Conservation (phyloP, 2,888 invertebrate species). For the Agriopis aurantiaria region DNA sequence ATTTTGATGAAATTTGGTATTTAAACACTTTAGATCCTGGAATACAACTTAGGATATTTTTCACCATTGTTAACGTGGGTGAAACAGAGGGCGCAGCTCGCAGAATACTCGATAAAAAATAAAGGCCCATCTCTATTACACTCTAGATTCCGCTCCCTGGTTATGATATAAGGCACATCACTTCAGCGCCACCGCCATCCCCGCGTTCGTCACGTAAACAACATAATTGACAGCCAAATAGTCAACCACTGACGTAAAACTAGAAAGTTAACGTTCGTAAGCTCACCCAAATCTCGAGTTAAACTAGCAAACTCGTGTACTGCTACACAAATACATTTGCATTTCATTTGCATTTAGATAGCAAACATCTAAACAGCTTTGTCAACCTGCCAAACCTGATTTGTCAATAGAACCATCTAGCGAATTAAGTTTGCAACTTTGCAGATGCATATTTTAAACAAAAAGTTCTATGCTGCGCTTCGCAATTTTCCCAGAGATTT, state of each 20-base stretch:
- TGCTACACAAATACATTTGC: slow-evolving; percentile 32
- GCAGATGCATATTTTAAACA: slow-evolving; percentile 18
- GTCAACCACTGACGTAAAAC: neutral
- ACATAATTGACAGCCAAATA: neutral
- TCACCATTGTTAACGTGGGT: too few relatives aligned
- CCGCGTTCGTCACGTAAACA: neutral
- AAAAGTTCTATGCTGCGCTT: neutral
- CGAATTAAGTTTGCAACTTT: slow-evolving; percentile 17
- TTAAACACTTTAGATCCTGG: too few relatives aligned
- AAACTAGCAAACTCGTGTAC: slow-evolving; percentile 33
- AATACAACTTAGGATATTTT: too few relatives aligned
- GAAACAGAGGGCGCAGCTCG: too few relatives aligned
- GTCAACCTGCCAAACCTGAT: slow-evolving; percentile 34
- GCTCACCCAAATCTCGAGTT: slow-evolving; percentile 22
- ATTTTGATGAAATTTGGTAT: too few relatives aligned
- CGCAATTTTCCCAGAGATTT: neutral
- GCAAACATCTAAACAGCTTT: slow-evolving; percentile 34
- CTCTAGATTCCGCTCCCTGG: too few relatives aligned
- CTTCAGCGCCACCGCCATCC: too few relatives aligned
- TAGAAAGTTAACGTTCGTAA: slow-evolving; percentile 6
- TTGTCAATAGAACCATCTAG: slow-evolving; percentile 32
- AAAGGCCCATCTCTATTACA: too few relatives aligned
- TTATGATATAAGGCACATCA: too few relatives aligned
- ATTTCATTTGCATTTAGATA: slow-evolving; percentile 36
- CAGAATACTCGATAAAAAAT: too few relatives aligned